Percentiles rank a stretch among this genome's conserved stretches.
Evolutionary conservation across 2,113 vertebrate species (phyloP).

Genomic region (Corythornis vintsioides): DNA sequence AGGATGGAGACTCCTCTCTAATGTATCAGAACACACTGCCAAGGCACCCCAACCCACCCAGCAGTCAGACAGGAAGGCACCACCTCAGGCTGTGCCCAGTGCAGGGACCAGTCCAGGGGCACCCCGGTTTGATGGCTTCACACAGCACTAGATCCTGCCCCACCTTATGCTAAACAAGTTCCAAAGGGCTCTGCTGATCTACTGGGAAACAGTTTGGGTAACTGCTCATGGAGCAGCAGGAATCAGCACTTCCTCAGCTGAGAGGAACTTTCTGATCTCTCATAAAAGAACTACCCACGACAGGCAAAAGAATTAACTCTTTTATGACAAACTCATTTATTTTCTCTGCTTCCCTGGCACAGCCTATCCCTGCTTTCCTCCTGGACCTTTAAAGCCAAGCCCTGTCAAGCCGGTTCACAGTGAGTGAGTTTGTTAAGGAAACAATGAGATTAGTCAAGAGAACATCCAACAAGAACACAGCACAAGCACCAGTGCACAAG

Average conservation of each 20-base stretch:
- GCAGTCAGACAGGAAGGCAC: rapidly evolving
- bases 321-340: background rate
- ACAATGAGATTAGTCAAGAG: conserved; percentile 50
- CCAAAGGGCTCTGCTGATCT: background rate
- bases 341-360: background rate
- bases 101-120: background rate
- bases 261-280: background rate
- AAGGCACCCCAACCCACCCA: background rate
- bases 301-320: background rate
- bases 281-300: rapidly evolving
- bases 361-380: background rate
- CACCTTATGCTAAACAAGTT: rapidly evolving
- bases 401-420: background rate
- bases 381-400: background rate
- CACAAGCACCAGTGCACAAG: conserved; percentile 72
- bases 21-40: background rate
- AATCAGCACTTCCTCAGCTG: background rate
- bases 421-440: conserved; percentile 12
- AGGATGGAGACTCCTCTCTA: background rate
- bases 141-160: background rate
- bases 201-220: background rate
- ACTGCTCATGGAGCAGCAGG: background rate
- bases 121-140: background rate
- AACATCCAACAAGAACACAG: conserved; percentile 66
- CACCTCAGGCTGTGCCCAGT: background rate